A percentile compares a stretch with the other conserved stretches of the same genome.
Conservation (phyloP, 2,797 vertebrate genomes). For the Neoniphon sammara region DNA sequence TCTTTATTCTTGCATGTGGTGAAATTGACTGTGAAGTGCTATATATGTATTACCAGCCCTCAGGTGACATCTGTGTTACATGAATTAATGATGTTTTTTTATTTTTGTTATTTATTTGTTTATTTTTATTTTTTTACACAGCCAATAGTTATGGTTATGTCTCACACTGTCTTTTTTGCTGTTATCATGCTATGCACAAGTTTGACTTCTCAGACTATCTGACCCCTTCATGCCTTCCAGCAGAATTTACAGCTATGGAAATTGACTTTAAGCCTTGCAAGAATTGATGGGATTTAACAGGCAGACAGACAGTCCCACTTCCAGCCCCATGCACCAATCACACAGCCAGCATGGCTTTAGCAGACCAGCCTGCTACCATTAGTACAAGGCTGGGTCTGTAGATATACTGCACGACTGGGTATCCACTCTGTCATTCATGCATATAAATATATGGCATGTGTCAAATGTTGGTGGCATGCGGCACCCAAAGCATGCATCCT, state of each 20-base stretch:
- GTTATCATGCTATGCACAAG: background rate
- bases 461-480: constrained; percentile 60
- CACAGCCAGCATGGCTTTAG: constrained; percentile 39
- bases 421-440: constrained; percentile 59
- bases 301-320: constrained; percentile 36
- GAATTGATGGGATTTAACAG: constrained; percentile 26
- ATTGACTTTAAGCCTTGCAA: constrained; percentile 24
- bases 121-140: too few species aligned
- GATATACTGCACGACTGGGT: constrained; percentile 27
- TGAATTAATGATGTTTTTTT: background rate
- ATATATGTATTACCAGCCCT: background rate
- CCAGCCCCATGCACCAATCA: constrained; percentile 30
- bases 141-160: background rate
- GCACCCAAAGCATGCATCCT: constrained; percentile 57
- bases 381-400: constrained; percentile 47
- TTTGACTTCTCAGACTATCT: background rate
- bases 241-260: background rate
- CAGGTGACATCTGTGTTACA: background rate
- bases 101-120: too few species aligned
- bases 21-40: background rate
- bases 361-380: constrained; percentile 45
- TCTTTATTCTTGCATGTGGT: background rate
- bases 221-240: background rate
- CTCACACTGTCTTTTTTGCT: background rate
- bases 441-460: constrained; percentile 66